Evolutionary conservation across 2,113 vertebrate genomes (phyloP), one percentile per base, ranked within the genome.

Genomic region (Vulpes lagopus): DNA sequence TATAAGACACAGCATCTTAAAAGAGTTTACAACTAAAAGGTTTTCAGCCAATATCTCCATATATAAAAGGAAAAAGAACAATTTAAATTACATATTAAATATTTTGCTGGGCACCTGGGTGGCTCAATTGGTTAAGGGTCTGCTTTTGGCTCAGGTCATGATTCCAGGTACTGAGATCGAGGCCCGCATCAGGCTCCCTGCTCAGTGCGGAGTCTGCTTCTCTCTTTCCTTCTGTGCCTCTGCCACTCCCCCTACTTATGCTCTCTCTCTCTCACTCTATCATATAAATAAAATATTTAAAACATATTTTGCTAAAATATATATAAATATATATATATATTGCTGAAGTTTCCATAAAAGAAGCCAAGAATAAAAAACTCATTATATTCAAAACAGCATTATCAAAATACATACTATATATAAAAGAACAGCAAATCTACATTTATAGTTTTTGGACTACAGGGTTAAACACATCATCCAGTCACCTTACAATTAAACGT

Each of bases 341-440:
- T 84, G 19, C 59, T 93, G 25, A 62, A 83, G 35, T 93, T 86
- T 92, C 62, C 43, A 67, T 88, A 80, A 97, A 97, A 96, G 76
- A 97, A 96, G 76, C 5, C n/a, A 90, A 91, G 43, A 94, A 79
- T 64, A 90, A 91, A 97, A 87, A 80, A 65, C 2, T 88, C 43
- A 87, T 96, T 86, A 88, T 88, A 89, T 89, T 95, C 25, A 80
- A 91, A 97, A 94, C 2, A 89, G 3, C 62, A 93, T 84, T 55
- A 91, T 32, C 30, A 89, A 84, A 81, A 94, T 64, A 95, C 73
- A 14, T 90, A 94, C 57, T 69, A 80, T 35, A 11, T 69, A 76
- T 64, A 91, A 91, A 79, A 78, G 51, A 95, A 35, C 16, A 91
- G 95, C 15, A 71, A 88, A 85, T n/a, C 17, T 93, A 27, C 30